phyloP scores from a whole-genome alignment of 2,113 vertebrate genomes.

The Semnornis frantzii region DNA sequence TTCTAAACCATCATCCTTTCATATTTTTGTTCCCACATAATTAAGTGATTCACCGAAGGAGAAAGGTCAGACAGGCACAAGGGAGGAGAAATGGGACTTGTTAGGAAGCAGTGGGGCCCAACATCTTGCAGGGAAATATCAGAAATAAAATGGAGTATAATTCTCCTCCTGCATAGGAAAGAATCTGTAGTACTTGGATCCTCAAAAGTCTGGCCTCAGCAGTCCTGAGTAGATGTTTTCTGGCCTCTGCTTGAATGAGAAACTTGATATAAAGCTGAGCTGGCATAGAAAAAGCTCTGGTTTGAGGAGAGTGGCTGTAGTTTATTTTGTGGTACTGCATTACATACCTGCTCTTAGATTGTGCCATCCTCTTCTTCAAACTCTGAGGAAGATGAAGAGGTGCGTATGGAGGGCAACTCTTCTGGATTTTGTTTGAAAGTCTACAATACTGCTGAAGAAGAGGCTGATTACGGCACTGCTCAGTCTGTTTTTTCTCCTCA shows the following conservation, averaged over 20 bases:
- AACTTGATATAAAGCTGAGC: background rate
- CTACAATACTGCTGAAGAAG: background rate
- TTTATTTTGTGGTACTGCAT: background rate
- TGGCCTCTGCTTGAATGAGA: background rate
- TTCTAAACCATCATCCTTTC: background rate
- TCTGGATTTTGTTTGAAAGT: background rate
- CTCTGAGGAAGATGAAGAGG: background rate
- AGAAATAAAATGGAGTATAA: background rate
- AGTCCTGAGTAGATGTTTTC: background rate
- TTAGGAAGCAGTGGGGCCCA: background rate
- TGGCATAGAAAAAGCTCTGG: background rate
- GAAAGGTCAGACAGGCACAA: slow-evolving; percentile 12
- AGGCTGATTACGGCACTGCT: background rate
- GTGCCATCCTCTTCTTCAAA: background rate
- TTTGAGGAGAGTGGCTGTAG: background rate
- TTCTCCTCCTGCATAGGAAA: background rate
- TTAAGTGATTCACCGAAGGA: slow-evolving; percentile 25
- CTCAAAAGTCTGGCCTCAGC: background rate
- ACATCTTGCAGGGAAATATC: background rate
- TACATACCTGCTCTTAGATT: background rate
- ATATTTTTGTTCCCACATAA: slow-evolving; percentile 37
- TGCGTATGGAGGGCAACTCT: background rate
- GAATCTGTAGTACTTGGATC: background rate
- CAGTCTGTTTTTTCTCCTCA: background rate
- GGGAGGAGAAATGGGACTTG: background rate